These are phyloP conservation scores for Epinephelus moara DNA, from an alignment of 2,113 vertebrate genomes.

Conservation along the genomic window DNA sequence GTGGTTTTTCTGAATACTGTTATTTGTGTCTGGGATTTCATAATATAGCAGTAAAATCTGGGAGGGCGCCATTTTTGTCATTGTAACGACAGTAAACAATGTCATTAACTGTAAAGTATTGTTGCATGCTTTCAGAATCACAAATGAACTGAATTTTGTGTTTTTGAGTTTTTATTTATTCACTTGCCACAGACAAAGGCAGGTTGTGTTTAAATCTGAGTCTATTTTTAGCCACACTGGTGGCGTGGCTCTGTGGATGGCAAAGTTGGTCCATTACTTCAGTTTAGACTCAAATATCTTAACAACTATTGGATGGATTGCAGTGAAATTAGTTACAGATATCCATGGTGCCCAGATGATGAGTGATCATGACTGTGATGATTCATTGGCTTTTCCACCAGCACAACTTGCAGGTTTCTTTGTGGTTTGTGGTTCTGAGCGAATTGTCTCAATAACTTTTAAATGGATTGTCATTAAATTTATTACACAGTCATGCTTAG, in stretches of 20 bases:
- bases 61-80: slow-evolving; percentile 12
- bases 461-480: background rate
- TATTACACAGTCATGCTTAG: background rate
- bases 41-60: slow-evolving; percentile 43
- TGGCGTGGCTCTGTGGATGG: background rate
- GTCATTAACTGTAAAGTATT: background rate
- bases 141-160: background rate
- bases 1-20: slow-evolving; percentile 35
- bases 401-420: background rate
- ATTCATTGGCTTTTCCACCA: background rate
- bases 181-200: background rate
- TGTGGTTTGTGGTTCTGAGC: background rate
- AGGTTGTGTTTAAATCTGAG: background rate
- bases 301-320: background rate
- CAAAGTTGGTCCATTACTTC: background rate
- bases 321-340: background rate
- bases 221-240: background rate
- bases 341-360: background rate
- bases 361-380: background rate
- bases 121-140: background rate
- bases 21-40: slow-evolving; percentile 64
- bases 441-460: background rate
- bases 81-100: slow-evolving; percentile 1
- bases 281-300: background rate
- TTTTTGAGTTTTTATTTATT: background rate